These are phyloP conservation scores for Macquaria ambigua DNA, from an alignment of 2,113 vertebrate species.

Conservation along the genomic window DNA sequence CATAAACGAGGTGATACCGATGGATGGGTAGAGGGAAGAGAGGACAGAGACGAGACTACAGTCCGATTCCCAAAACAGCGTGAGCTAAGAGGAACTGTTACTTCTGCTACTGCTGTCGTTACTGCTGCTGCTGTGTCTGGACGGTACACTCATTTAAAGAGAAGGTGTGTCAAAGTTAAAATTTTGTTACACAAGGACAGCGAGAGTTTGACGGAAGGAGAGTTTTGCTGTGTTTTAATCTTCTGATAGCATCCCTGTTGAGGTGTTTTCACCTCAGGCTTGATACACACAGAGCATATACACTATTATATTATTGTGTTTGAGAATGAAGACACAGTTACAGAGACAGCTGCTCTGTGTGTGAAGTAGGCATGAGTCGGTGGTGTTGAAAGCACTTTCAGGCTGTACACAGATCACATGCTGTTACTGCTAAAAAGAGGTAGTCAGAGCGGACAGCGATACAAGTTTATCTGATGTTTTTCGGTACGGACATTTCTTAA, in stretches of 20 bases:
- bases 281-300: not conserved
- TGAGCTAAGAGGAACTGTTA: constrained; percentile 49
- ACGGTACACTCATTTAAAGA: constrained; percentile 48
- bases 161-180: constrained; percentile 63
- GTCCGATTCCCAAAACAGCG: constrained; percentile 47
- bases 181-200: constrained; percentile 34
- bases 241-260: not conserved
- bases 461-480: constrained; percentile 43
- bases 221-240: constrained; percentile 1
- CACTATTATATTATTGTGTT: constrained; percentile 16
- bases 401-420: constrained; percentile 73
- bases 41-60: constrained; percentile 55
- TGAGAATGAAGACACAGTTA: constrained; percentile 29
- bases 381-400: constrained; percentile 45
- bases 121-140: constrained; percentile 58
- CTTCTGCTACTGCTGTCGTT: constrained; percentile 52
- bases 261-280: constrained; percentile 11
- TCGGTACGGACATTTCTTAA: constrained; percentile 1
- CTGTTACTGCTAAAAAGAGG: constrained; percentile 70
- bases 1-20: constrained; percentile 61
- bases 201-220: constrained; percentile 12
- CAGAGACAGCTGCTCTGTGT: constrained; percentile 27
- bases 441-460: constrained; percentile 53
- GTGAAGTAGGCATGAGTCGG: constrained; percentile 37
- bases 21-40: constrained; percentile 62